These are phyloP conservation scores for Acridotheres tristis DNA, from an alignment of 2,797 vertebrate species.

Conservation along the genomic window DNA sequence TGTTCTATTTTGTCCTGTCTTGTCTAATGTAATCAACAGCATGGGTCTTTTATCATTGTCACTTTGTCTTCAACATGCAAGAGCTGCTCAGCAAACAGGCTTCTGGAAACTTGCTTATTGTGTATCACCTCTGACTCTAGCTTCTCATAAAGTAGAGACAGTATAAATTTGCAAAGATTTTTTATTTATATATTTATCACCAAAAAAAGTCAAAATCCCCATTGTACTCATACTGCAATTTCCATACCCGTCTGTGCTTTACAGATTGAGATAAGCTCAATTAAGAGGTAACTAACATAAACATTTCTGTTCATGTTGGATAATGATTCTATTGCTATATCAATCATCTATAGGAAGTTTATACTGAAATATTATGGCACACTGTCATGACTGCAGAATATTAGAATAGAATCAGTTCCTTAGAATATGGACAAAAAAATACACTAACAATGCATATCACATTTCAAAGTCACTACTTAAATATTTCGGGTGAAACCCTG, in stretches of 20 bases:
- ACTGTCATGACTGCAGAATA: neutral
- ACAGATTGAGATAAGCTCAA: neutral
- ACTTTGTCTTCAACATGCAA: conserved; percentile 33
- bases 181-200: neutral
- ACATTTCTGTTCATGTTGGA: neutral
- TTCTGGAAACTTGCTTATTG: conserved; percentile 50
- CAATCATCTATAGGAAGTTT: neutral
- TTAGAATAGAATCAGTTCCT: neutral
- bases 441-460: neutral
- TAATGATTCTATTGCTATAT: neutral
- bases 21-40: conserved; percentile 65
- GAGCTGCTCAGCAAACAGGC: conserved; percentile 23
- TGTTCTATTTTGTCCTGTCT: conserved; percentile 65
- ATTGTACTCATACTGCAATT: neutral
- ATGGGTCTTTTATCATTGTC: conserved; percentile 69
- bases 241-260: neutral
- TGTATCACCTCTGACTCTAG: conserved; percentile 59
- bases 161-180: neutral
- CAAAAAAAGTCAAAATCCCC: neutral
- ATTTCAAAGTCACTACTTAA: neutral
- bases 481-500: neutral
- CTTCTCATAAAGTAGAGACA: neutral
- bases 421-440: neutral
- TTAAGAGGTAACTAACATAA: neutral
- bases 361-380: neutral